Conservation (phyloP, 2,888 invertebrate genomes). For the Heliconius sara region DNA sequence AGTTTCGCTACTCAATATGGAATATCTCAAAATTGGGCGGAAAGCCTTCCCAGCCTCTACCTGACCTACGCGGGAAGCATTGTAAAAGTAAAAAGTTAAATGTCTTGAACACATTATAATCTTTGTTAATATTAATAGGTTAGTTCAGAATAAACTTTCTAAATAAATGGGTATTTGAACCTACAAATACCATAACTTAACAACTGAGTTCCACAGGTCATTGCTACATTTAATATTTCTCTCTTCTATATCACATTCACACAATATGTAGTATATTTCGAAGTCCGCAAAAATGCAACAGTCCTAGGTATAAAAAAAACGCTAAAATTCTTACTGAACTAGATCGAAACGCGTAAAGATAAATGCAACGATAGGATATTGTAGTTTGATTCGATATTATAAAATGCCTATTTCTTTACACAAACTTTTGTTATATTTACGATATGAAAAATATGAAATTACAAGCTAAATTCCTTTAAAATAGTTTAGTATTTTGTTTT, state of each 20-base stretch:
- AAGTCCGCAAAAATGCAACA: slow-evolving; percentile 18
- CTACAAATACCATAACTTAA: neutral
- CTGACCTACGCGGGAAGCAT: too few species aligned
- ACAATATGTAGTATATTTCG: neutral
- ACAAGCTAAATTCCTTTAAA: too few species aligned
- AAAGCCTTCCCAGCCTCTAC: too few species aligned
- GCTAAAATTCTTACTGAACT: slow-evolving; percentile 27
- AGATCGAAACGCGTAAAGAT: slow-evolving; percentile 28
- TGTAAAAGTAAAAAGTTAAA: too few species aligned
- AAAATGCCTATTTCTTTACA: neutral
- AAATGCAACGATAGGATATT: slow-evolving; percentile 21
- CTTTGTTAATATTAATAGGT: too few species aligned
- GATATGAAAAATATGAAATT: too few species aligned
- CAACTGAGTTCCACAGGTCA: neutral
- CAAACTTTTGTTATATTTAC: too few species aligned
- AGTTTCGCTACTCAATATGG: too few species aligned
- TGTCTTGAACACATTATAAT: too few species aligned
- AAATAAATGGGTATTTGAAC: neutral
- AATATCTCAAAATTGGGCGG: too few species aligned
- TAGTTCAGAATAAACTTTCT: too few species aligned
- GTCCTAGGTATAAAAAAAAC: slow-evolving; percentile 22
- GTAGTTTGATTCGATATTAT: neutral
- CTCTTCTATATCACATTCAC: neutral
- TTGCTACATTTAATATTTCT: neutral
- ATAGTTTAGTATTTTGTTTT: too few species aligned